Percentiles rank a stretch among this genome's conserved stretches.
phyloP scores from a whole-genome alignment of 2,888 invertebrate species.

The Callinectes sapidus region DNA sequence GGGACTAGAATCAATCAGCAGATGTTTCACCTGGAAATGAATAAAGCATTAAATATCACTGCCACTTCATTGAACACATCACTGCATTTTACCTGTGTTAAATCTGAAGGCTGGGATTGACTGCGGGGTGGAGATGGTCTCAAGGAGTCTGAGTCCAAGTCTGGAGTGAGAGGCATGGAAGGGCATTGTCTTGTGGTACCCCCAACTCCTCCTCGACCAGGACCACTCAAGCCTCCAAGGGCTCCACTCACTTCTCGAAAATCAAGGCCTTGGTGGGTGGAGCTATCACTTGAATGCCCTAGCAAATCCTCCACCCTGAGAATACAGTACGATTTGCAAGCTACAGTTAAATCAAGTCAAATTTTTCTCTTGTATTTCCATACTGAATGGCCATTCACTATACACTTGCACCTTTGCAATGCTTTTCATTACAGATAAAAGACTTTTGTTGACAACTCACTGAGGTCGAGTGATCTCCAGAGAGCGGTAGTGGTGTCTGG shows the following conservation, averaged over 20 bases:
- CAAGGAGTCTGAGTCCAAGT: slow-evolving; percentile 63
- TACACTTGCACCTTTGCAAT: background rate
- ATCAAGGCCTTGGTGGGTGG: slow-evolving; percentile 67
- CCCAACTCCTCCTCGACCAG: slow-evolving; percentile 57
- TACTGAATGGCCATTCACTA: background rate
- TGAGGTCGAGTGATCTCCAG: slow-evolving; percentile 69
- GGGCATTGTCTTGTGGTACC: slow-evolving; percentile 61
- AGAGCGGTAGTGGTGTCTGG: slow-evolving; percentile 66
- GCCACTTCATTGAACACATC: background rate
- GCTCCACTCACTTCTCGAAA: slow-evolving; percentile 67
- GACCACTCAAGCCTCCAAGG: slow-evolving; percentile 51
- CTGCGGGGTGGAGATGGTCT: slow-evolving; percentile 71
- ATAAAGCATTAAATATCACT: slow-evolving; percentile 12
- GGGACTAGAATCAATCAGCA: background rate
- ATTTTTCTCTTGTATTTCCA: background rate
- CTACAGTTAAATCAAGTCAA: background rate
- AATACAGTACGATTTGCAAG: background rate
- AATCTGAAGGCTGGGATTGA: slow-evolving; percentile 70
- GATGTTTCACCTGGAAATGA: background rate
- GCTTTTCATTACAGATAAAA: background rate
- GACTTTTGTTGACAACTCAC: slow-evolving; percentile 40
- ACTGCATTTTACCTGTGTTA: slow-evolving; percentile 64
- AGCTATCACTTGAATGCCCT: slow-evolving; percentile 54
- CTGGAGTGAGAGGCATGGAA: slow-evolving; percentile 70
- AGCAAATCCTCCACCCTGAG: slow-evolving; percentile 69